Conservation (phyloP, 2,888 invertebrate genomes). For the Drosophila putrida region DNA sequence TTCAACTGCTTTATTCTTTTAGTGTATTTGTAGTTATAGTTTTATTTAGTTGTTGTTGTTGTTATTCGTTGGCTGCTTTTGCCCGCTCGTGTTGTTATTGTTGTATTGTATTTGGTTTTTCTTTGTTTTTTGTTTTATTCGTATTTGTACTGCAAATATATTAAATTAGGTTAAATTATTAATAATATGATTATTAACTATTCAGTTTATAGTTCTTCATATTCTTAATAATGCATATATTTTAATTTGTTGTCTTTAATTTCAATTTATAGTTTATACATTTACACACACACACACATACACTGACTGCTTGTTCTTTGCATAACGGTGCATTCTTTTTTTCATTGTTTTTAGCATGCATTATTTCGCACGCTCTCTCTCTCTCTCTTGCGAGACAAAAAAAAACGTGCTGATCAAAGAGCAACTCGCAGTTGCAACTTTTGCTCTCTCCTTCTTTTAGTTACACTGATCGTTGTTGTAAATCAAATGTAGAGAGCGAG, state of each 20-base stretch:
- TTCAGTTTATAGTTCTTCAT: neutral
- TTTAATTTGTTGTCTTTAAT: neutral
- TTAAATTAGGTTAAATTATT: constrained; percentile 8
- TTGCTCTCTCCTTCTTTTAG: neutral
- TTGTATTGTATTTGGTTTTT: constrained; percentile 27
- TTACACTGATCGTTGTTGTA: constrained; percentile 9
- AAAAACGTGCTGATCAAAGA: constrained; percentile 6
- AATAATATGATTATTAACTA: too few relatives aligned
- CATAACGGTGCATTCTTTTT: constrained; percentile 26
- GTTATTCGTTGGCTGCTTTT: constrained; percentile 45
- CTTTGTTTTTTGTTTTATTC: constrained; percentile 35
- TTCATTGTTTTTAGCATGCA: constrained; percentile 19
- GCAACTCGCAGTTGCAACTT: neutral
- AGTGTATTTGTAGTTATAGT: neutral
- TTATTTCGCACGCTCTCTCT: constrained; percentile 1
- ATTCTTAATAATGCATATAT: neutral
- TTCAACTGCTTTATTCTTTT: neutral
- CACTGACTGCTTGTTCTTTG: constrained; percentile 5
- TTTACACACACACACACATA: constrained; percentile 11
- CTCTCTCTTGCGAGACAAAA: constrained; percentile 3
- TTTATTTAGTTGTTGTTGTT: constrained; percentile 11
- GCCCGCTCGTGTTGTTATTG: constrained; percentile 26
- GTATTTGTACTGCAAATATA: constrained; percentile 70
- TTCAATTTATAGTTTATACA: neutral
- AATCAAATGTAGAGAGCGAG: neutral